Evolutionary conservation across 92 coral and sea anemone genomes (phyloP).

Genomic region (Galaxea fascicularis): DNA sequence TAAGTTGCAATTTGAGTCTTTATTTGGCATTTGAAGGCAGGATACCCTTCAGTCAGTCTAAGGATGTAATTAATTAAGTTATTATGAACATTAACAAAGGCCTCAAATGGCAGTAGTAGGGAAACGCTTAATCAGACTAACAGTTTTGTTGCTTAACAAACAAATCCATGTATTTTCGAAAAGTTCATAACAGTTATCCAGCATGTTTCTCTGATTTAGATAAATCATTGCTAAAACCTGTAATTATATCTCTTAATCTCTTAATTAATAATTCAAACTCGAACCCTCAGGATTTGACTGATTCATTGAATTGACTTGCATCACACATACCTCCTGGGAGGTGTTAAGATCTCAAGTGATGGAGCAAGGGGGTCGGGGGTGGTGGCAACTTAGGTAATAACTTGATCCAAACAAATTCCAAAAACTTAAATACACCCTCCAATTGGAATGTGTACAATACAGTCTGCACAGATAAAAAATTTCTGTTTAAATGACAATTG

Average conservation of each 20-base stretch:
- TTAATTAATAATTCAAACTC: neutral
- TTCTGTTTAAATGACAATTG: neutral
- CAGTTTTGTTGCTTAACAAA: neutral
- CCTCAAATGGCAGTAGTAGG: neutral
- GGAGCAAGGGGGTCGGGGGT: too few relatives aligned
- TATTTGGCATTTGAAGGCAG: neutral
- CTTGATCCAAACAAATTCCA: too few relatives aligned
- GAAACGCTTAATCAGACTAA: neutral
- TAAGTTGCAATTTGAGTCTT: too few relatives aligned
- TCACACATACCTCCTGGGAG: neutral
- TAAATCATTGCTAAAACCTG: neutral
- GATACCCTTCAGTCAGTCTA: neutral
- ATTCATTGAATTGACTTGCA: conserved; percentile 2
- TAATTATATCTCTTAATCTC: neutral
- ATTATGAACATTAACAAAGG: neutral
- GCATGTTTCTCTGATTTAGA: neutral
- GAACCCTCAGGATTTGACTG: neutral
- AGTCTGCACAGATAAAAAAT: neutral
- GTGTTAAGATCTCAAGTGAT: neutral
- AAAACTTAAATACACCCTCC: neutral
- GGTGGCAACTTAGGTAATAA: too few relatives aligned
- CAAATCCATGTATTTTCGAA: neutral
- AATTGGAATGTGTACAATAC: neutral
- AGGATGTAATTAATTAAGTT: neutral
- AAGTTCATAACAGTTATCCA: neutral